Evolutionary conservation across 1,140 invertebrate species (phyloP).

Genomic region (Drosophila ambigua): DNA sequence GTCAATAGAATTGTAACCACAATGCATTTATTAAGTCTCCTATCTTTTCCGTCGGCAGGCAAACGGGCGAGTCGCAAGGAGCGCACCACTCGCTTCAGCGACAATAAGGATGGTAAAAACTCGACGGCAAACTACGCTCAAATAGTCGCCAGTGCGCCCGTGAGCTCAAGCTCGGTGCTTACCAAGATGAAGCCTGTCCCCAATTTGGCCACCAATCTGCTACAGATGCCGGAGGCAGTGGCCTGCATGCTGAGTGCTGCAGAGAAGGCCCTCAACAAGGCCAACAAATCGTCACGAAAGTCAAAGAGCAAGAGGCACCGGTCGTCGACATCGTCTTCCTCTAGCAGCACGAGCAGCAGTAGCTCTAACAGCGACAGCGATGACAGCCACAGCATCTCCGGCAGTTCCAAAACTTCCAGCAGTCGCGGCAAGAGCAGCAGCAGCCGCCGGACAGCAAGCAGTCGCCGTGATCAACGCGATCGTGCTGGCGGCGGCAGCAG

Average conservation of each 20-base stretch:
- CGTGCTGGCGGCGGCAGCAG: slow-evolving; percentile 29
- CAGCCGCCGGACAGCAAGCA: slow-evolving; percentile 30
- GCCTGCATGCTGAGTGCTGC: slow-evolving; percentile 62
- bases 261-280: slow-evolving; percentile 66
- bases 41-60: slow-evolving; percentile 16
- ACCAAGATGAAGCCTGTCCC: slow-evolving; percentile 60
- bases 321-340: slow-evolving; percentile 56
- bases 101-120: slow-evolving; percentile 74
- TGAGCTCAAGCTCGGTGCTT: slow-evolving; percentile 9
- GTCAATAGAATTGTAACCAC: background rate
- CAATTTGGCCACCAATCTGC: slow-evolving; percentile 66
- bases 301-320: slow-evolving; percentile 40
- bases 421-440: slow-evolving; percentile 31
- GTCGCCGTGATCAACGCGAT: slow-evolving; percentile 39
- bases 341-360: slow-evolving; percentile 47
- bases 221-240: slow-evolving; percentile 71
- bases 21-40: no score
- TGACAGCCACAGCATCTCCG: slow-evolving; percentile 33
- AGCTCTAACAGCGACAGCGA: slow-evolving; percentile 45
- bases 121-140: slow-evolving; percentile 50
- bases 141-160: slow-evolving; percentile 46
- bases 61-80: slow-evolving; percentile 75
- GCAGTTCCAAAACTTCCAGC: slow-evolving; percentile 52
- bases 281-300: slow-evolving; percentile 51
- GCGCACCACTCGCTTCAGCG: slow-evolving; percentile 77